Evolutionary conservation across 2,888 invertebrate species (phyloP).

Genomic region (Caenorhabditis angaria): DNA sequence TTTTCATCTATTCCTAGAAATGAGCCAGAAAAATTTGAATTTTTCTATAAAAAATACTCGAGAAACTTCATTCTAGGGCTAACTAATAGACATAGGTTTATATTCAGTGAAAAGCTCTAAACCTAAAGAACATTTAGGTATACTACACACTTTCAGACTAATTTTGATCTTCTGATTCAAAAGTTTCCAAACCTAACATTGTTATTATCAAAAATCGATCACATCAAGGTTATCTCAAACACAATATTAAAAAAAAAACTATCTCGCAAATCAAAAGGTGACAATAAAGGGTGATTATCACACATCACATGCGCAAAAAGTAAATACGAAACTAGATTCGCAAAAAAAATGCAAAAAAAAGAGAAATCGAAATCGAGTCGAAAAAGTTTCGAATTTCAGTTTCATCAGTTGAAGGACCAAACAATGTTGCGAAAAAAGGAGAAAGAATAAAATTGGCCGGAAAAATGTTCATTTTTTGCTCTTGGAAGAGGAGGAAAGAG

Average conservation of each 20-base stretch:
- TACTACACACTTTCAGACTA: too few relatives aligned
- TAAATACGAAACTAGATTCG: neutral
- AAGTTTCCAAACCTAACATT: too few relatives aligned
- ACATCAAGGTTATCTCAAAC: neutral
- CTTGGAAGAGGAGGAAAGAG: too few relatives aligned
- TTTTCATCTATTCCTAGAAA: too few relatives aligned
- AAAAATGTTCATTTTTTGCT: neutral
- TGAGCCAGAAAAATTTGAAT: too few relatives aligned
- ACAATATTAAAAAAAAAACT: neutral
- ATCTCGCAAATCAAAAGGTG: neutral
- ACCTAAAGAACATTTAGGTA: too few relatives aligned
- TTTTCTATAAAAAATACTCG: too few relatives aligned
- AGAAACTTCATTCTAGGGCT: too few relatives aligned
- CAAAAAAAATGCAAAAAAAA: neutral
- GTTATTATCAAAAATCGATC: neutral
- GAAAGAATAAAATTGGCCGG: neutral
- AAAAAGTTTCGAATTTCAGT: constrained; percentile 1
- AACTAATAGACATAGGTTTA: too few relatives aligned
- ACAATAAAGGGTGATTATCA: neutral
- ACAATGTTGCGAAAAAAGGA: neutral
- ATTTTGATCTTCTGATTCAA: too few relatives aligned
- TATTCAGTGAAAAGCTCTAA: too few relatives aligned
- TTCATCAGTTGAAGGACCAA: neutral
- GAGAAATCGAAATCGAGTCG: neutral
- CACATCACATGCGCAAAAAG: neutral